A percentile compares a stretch with the other conserved stretches of the same genome.
phyloP scores from a whole-genome alignment of 2,888 invertebrate genomes.

The Heliconius ismenius region DNA sequence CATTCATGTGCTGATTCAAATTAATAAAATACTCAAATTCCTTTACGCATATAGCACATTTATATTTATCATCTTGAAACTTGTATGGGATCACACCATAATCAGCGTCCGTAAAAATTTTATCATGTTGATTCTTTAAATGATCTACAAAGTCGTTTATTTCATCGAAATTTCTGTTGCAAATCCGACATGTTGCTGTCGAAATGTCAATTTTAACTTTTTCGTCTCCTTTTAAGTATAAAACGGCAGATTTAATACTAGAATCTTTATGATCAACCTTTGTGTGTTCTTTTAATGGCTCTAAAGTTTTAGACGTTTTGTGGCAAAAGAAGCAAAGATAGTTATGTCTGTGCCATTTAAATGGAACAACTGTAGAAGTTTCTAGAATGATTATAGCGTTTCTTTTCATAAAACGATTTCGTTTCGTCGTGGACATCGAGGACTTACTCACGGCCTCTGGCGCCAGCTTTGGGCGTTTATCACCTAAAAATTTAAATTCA shows the following conservation, averaged over 20 bases:
- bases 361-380: slow-evolving; percentile 64
- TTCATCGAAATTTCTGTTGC: slow-evolving; percentile 49
- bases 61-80: slow-evolving; percentile 52
- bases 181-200: slow-evolving; percentile 55
- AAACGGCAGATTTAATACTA: slow-evolving; percentile 64
- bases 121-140: slow-evolving; percentile 55
- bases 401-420: slow-evolving; percentile 68
- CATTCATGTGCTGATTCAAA: slow-evolving; percentile 74
- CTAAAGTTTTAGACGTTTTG: slow-evolving; percentile 58
- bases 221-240: slow-evolving; percentile 66
- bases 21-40: slow-evolving; percentile 69
- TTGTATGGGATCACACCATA: slow-evolving; percentile 68
- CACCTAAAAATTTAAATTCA: slow-evolving; percentile 72
- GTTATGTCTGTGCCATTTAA: slow-evolving; percentile 74
- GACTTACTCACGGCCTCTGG: slow-evolving; percentile 57
- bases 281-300: slow-evolving; percentile 68
- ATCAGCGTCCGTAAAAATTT: slow-evolving; percentile 54
- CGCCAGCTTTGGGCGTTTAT: slow-evolving; percentile 46
- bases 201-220: slow-evolving; percentile 73
- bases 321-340: slow-evolving; percentile 75
- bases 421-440: slow-evolving; percentile 65
- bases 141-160: slow-evolving; percentile 58
- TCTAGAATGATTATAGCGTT: slow-evolving; percentile 69
- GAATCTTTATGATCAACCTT: slow-evolving; percentile 56
- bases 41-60: slow-evolving; percentile 64